Evolutionary conservation across 1,140 invertebrate genomes (phyloP).

Genomic region (Augochlora pura): DNA sequence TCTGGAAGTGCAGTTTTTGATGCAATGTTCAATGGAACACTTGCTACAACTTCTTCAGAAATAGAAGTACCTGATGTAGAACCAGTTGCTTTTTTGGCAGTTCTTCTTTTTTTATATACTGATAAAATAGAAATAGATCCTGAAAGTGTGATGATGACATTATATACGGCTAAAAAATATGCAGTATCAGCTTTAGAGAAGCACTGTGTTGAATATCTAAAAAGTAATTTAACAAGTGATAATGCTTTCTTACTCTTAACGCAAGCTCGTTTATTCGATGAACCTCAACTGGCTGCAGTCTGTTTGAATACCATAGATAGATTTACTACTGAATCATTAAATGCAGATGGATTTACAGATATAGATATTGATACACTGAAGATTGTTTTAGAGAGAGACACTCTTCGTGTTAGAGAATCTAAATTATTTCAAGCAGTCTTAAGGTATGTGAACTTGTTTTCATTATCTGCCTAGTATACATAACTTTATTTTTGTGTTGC

Average conservation of each 20-base stretch:
- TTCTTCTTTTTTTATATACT: constrained; percentile 89
- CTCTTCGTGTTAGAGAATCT: constrained; percentile 89
- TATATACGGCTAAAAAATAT: constrained; percentile 94
- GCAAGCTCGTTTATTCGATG: constrained; percentile 90
- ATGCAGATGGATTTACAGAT: constrained; percentile 93
- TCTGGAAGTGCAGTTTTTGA: constrained; percentile 93
- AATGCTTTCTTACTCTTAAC: constrained; percentile 93
- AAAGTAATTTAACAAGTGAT: constrained; percentile 89
- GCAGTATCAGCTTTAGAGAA: constrained; percentile 90
- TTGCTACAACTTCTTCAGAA: constrained; percentile 85
- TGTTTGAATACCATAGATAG: constrained; percentile 94
- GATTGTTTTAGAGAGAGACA: constrained; percentile 90
- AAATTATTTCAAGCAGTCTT: constrained; percentile 88
- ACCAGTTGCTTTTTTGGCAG: constrained; percentile 87
- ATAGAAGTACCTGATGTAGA: constrained; percentile 93
- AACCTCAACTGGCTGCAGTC: constrained; percentile 87
- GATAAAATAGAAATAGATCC: constrained; percentile 93
- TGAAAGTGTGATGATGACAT: constrained; percentile 92
- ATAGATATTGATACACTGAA: constrained; percentile 92
- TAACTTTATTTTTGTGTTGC: constrained; percentile 24
- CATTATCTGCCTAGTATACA: not conserved
- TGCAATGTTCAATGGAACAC: constrained; percentile 91
- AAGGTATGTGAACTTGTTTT: constrained; percentile 69
- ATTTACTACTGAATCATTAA: constrained; percentile 89
- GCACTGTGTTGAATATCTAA: constrained; percentile 92